A percentile compares a stretch with the other conserved stretches of the same genome.
Evolutionary conservation across 2,888 invertebrate genomes (phyloP).

Genomic region (Eulithis testata): DNA sequence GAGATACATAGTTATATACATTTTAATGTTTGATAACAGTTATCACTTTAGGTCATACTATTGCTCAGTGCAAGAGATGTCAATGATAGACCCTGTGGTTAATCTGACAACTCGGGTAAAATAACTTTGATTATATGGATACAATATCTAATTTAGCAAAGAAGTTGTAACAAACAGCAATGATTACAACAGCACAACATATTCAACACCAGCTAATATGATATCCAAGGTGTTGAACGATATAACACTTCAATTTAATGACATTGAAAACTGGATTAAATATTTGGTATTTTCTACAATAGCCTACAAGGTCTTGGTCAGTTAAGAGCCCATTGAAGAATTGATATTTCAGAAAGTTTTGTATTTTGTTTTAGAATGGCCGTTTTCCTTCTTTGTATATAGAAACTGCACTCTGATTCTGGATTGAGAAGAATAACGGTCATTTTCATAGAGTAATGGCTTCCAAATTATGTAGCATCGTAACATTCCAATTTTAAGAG

Average conservation of each 20-base stretch:
- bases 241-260: conserved; percentile 55
- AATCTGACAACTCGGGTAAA: conserved; percentile 50
- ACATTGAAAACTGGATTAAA: conserved; percentile 49
- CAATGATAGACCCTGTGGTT: conserved; percentile 63
- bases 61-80: conserved; percentile 57
- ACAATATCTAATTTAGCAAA: conserved; percentile 57
- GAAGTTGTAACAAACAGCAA: conserved; percentile 63
- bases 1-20: conserved; percentile 53
- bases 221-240: conserved; percentile 50
- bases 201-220: conserved; percentile 56
- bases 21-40: conserved; percentile 58
- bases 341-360: conserved; percentile 1
- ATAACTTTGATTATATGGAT: conserved; percentile 51
- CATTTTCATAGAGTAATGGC: not conserved
- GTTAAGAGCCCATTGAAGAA: conserved; percentile 15
- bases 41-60: conserved; percentile 52
- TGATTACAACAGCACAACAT: conserved; percentile 65
- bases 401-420: not conserved
- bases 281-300: conserved; percentile 39
- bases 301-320: conserved; percentile 45
- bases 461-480: not conserved
- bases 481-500: not conserved
- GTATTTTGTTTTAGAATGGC: not conserved
- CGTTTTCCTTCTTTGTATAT: not conserved
- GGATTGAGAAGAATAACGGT: not conserved